phyloP scores from a whole-genome alignment of 2,113 vertebrate genomes.

The Falco punctatus region DNA sequence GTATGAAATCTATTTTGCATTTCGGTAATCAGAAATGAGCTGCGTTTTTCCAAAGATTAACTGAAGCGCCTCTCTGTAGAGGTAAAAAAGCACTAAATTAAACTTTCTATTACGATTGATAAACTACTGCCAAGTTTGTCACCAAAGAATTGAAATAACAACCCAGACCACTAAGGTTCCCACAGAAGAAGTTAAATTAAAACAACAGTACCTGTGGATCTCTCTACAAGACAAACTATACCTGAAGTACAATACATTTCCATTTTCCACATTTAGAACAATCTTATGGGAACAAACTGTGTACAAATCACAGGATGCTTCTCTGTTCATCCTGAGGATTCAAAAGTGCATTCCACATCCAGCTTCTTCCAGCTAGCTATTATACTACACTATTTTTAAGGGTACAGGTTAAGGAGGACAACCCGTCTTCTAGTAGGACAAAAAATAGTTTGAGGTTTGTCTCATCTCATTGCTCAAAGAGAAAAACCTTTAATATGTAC shows the following conservation, averaged over 20 bases:
- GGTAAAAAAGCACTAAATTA: neutral
- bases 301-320: constrained; percentile 3
- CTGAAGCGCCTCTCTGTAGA: neutral
- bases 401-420: neutral
- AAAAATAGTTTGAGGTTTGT: constrained; percentile 44
- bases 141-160: neutral
- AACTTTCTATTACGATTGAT: neutral
- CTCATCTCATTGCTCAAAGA: constrained; percentile 47
- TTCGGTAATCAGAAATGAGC: neutral
- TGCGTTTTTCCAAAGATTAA: neutral
- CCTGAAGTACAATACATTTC: constrained; percentile 57
- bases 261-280: constrained; percentile 64
- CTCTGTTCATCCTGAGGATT: neutral
- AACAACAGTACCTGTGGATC: neutral
- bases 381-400: neutral
- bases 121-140: neutral
- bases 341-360: neutral
- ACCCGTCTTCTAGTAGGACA: neutral
- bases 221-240: constrained; percentile 1
- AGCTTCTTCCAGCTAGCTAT: neutral
- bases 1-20: neutral
- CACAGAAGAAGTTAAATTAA: constrained; percentile 33
- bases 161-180: neutral
- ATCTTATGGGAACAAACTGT: constrained; percentile 32
- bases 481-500: constrained; percentile 64